Conservation (phyloP, 2,888 invertebrate species). For the Drosophila antonietae region DNA sequence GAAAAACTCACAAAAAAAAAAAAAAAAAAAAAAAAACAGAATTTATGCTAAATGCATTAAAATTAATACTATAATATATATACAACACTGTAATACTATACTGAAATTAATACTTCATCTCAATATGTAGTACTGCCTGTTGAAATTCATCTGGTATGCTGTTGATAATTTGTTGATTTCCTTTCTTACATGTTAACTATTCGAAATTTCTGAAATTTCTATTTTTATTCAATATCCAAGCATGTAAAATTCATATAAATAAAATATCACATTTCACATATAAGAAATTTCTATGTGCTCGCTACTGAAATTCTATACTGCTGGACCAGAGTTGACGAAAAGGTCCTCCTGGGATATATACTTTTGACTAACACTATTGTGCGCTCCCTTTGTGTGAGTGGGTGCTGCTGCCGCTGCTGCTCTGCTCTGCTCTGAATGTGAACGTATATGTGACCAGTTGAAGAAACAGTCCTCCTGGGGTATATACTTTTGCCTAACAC, state of each 20-base stretch:
- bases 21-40: slow-evolving; percentile 6
- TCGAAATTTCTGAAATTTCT: too few species aligned
- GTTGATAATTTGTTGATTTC: background rate
- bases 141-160: background rate
- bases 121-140: background rate
- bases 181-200: too few species aligned
- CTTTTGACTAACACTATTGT: slow-evolving; percentile 17
- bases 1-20: slow-evolving; percentile 7
- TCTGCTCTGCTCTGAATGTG: too few species aligned
- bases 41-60: background rate
- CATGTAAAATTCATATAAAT: background rate
- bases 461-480: slow-evolving; percentile 26
- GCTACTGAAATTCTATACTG: background rate
- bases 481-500: slow-evolving; percentile 19
- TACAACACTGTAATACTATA: too few species aligned
- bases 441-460: too few species aligned
- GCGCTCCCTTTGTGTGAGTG: slow-evolving; percentile 27
- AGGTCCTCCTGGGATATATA: slow-evolving; percentile 33
- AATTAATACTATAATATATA: background rate
- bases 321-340: background rate
- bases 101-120: background rate
- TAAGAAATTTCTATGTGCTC: background rate
- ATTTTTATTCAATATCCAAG: too few species aligned
- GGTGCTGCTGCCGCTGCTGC: slow-evolving; percentile 9
- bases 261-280: background rate